Base-by-base conservation (phyloP, 2,113 vertebrate genomes). In the Eurypyga helias region DNA sequence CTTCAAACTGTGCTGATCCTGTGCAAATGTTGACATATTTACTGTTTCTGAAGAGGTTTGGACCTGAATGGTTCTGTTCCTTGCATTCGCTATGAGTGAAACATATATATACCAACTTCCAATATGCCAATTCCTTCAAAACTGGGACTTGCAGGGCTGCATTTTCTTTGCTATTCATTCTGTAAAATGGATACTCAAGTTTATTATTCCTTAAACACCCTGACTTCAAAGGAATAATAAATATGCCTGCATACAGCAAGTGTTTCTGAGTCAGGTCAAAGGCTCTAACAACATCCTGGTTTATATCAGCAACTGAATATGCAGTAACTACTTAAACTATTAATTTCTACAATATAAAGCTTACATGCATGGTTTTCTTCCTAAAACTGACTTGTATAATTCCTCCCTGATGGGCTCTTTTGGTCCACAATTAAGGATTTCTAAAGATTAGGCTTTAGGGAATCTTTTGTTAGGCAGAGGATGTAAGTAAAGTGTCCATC, bases 91-190 rank as follows among this genome's bases (percentile, higher is more conserved):
- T 82, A 14, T 17, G 60, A 66, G 6, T 65, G 38, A 87, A 90
- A 80, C 66, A 28, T 36, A 55, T 8, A 2, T 41, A 66, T 36
- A 38, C 4, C 13, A 49, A 15, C 3, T 11, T 61, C 29, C 5
- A 75, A 78, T 90, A 60, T 73, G 5, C 25, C 83, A 66, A 26
- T 64, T 87, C 12, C 24, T 81, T 87, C 51, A 54, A 75, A 83
- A 60, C 2, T 0, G 3, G 7, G 3, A 78, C 45, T 20, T 60
- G 4, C 13, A 83, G 67, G 10, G 0, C 5, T 78, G 1, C 1
- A 23, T 73, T 78, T 66, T 70, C 2, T 52, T 43, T 70, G 28
- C 41, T 51, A 6, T 48, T 82, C 20, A 69, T 87, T 29, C 28
- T 48, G 7, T 76, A 36, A 64, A 89, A 23, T 36, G 7, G 9